Evolutionary conservation across 2,113 vertebrate species (phyloP).

Genomic region (Phalacrocorax brasilianus): DNA sequence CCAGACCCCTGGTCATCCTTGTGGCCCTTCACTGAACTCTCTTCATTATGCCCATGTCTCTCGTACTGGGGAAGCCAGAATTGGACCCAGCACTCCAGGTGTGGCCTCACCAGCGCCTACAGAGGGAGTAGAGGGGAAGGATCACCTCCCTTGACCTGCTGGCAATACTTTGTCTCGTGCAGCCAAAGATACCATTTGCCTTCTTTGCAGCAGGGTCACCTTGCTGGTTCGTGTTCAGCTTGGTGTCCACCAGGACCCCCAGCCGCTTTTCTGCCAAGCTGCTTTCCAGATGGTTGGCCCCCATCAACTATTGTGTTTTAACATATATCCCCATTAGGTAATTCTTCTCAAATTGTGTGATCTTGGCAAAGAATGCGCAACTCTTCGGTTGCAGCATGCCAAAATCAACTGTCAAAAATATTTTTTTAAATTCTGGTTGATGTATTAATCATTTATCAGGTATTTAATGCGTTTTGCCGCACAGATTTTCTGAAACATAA

Average conservation of each 20-base stretch:
- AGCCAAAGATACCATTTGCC: accelerated
- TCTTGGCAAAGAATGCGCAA: not conserved
- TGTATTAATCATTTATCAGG: not conserved
- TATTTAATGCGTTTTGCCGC: not conserved
- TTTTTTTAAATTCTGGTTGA: not conserved
- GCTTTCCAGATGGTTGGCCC: not conserved
- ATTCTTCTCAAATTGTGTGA: not conserved
- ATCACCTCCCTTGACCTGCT: not conserved
- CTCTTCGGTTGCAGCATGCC: not conserved
- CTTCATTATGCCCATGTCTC: not conserved
- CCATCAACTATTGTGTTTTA: not conserved
- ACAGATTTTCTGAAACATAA: not conserved
- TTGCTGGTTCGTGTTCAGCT: not conserved
- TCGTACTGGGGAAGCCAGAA: not conserved
- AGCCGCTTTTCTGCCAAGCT: not conserved
- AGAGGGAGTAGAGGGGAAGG: not conserved
- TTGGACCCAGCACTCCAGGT: not conserved
- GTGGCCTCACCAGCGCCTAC: not conserved
- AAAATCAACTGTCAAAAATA: not conserved
- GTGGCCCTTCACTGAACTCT: not conserved
- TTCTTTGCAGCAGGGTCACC: not conserved
- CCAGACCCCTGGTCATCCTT: not conserved
- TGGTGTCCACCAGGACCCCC: not conserved
- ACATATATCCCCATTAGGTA: not conserved
- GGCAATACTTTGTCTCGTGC: not conserved